These are phyloP conservation scores for Puntigrus tetrazona DNA, from an alignment of 2,113 vertebrate species.

Conservation along the genomic window DNA sequence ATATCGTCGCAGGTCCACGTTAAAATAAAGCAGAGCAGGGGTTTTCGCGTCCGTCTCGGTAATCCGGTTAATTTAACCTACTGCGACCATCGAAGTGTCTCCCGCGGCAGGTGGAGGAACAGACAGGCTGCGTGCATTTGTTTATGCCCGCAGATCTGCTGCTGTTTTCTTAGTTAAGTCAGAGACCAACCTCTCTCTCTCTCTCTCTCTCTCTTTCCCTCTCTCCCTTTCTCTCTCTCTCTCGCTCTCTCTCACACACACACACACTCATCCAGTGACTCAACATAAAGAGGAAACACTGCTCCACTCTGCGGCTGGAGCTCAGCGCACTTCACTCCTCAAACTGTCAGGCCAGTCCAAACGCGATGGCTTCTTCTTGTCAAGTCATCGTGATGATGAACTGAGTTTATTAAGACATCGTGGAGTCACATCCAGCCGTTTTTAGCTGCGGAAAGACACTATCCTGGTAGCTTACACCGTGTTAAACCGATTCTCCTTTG, in stretches of 20 bases:
- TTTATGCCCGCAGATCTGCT: conserved; percentile 70
- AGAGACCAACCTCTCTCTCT: conserved; percentile 9
- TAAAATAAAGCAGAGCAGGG: conserved; percentile 5
- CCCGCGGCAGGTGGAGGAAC: conserved; percentile 1
- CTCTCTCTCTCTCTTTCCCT: conserved; percentile 24
- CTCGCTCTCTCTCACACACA: background rate
- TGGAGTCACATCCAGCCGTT: background rate
- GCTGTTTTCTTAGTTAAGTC: conserved; percentile 24
- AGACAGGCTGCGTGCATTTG: conserved; percentile 64
- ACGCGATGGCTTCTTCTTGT: background rate
- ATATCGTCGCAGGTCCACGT: background rate
- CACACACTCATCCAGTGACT: conserved; percentile 26
- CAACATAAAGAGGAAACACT: conserved; percentile 24
- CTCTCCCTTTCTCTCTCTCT: conserved; percentile 23
- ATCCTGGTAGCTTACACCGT: too few relatives aligned
- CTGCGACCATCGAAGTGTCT: conserved; percentile 18
- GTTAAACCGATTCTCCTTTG: background rate
- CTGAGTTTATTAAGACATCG: background rate
- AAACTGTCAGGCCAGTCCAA: background rate
- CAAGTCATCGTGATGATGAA: background rate
- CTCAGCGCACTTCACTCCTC: background rate
- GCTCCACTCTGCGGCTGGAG: conserved; percentile 46
- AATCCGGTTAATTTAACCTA: conserved; percentile 39
- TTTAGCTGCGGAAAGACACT: too few relatives aligned
- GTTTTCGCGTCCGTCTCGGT: background rate